Evolutionary conservation across 2,797 vertebrate species (phyloP), one percentile per base, ranked within the genome.

Genomic region (Coendou prehensilis): DNA sequence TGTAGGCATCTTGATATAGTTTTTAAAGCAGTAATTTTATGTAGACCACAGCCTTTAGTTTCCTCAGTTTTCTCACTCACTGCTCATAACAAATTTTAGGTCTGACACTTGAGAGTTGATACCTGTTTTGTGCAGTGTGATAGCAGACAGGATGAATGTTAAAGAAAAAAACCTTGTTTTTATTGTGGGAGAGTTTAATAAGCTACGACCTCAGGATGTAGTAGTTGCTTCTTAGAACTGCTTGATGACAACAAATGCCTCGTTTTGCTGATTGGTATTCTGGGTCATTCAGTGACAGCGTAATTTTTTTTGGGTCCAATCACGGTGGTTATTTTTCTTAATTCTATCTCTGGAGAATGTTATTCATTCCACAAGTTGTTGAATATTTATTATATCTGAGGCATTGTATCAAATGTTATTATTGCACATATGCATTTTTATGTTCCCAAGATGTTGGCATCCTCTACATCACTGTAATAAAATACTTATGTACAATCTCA

Each of bases 321-420:
- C 71, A 87, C 94, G 45, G 45, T 45, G 20, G 6, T 64, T 37
- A 84, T 84, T 95, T 91, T 97, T 86, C 57, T 90, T 83, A 75
- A 79, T 61, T 85, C 41, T 87, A 0, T 75, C n/a, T 95, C 8
- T 93, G 4, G 87, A 50, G 57, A 92, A 64, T 75, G 7, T 54
- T 92, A 85, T 81, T 90, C 11, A 88, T 79, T 82, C 11, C 4
- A 56, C 13, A 75, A 33, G 56, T 87, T 79, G 30, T 0, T 80
- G 37, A 82, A 14, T 87, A 61, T 61, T 93, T 91, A 41, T 89
- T 85, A 37, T 28, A 23, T 37, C 26, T 15, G 73, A 92, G 33
- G 54, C 41, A 37, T 85, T n/a, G 2, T 54, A 22, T 69, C 54
- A 61, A n/a, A 67, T 93, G 26, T 69, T 96, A 33, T 80, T 92